Conservation (phyloP, 2,888 invertebrate genomes). For the Ephialtes manifestator region DNA sequence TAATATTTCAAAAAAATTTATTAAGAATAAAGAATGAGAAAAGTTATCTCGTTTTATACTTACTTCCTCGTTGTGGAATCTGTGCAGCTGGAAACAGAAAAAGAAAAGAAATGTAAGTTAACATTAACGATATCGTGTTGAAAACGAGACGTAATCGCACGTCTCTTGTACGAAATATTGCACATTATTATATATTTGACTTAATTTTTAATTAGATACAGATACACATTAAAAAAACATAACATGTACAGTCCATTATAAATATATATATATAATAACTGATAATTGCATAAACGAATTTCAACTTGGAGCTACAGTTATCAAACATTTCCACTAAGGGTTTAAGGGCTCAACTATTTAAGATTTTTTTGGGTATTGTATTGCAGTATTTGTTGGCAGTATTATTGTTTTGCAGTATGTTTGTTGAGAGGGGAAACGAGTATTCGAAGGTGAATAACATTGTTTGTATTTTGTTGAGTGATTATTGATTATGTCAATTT, state of each 20-base stretch:
- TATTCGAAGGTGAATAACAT: not conserved
- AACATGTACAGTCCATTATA: conserved; percentile 84
- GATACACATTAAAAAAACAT: conserved; percentile 82
- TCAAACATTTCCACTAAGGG: conserved; percentile 84
- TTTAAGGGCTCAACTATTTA: conserved; percentile 65
- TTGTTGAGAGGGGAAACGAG: conserved; percentile 31
- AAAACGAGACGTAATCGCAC: conserved; percentile 29
- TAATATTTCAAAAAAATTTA: not conserved
- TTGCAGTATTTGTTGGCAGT: conserved; percentile 45
- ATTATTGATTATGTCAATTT: conserved; percentile 23
- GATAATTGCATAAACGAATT: conserved; percentile 84
- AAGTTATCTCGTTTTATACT: conserved; percentile 86
- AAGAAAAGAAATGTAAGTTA: conserved; percentile 81
- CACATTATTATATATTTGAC: conserved; percentile 18
- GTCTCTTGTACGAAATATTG: conserved; percentile 15
- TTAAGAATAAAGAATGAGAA: conserved; percentile 37
- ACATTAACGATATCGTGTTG: conserved; percentile 50
- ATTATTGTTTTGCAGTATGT: conserved; percentile 46
- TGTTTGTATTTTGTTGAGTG: not conserved
- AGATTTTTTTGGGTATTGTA: conserved; percentile 58
- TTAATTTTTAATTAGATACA: conserved; percentile 75
- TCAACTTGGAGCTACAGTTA: conserved; percentile 83
- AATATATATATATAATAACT: conserved; percentile 76
- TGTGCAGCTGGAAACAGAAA: conserved; percentile 93
- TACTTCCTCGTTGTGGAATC: conserved; percentile 96